Base-by-base conservation (phyloP, 2,888 invertebrate species). In the Hyposoter dolosus region DNA sequence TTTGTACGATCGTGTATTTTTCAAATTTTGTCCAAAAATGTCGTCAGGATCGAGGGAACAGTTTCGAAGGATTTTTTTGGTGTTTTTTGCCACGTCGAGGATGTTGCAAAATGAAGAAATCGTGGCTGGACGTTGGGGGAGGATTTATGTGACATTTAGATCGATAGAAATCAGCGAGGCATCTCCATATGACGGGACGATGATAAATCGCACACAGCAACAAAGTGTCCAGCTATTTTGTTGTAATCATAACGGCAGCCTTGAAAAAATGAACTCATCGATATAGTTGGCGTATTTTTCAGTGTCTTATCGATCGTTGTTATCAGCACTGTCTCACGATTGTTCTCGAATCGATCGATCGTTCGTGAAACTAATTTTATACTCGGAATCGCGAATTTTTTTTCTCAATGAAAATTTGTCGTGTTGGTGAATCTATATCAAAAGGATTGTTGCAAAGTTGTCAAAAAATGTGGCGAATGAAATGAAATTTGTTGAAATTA, bases 201-300 rank as follows among this genome's bases (percentile, higher is more conserved):
- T 60, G 72, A 83, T 86, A 72, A 74, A 77, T 66, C 15, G 50
- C 32, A 12, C 12, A 65, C 63, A 65, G 28, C 17, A 75, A 60
- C 35, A 35, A 35, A 4, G 4, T 75, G 75, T 77, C 60, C 43
- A 63, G 63, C 12, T 47, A 63, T 83, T 74, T 60, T 23, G 66
- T 56, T 32, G 15, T 40, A 77, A 80, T 83, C 77, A 35, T 68
- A 77, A 77, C 12, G 12, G 17, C 50, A 68, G 66, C 71, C 85
- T 85, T 85, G 56, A 68, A 77, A 23, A 15, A 66, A 28, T 53
- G 50, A 86, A 69, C 35, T 74, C 72, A 74, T 81, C 66, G 69
- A 69, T 71, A 66, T 71, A 66, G 68, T 75, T 63, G 6, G 10
- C 23, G 68, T 63, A 40, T 82, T 85, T 83, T 40, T 80, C 45